phyloP scores from a whole-genome alignment of 30 jellyfish, hydroid and myxozoan species.

The Rhopilema esculentum region DNA sequence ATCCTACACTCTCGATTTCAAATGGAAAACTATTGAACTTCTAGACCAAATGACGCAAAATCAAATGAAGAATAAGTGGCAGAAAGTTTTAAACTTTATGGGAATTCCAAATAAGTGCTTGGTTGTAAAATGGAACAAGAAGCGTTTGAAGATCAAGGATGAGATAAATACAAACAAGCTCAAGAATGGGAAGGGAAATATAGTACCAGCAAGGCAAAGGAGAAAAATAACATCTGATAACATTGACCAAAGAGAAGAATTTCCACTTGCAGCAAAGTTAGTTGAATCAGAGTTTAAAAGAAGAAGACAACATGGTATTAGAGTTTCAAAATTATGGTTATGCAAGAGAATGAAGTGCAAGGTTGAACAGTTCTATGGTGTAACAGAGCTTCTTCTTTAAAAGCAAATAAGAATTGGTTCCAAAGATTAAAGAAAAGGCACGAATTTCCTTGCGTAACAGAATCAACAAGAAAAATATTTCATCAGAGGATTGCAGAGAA shows the following conservation, averaged over 20 bases:
- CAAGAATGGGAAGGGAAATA: slow-evolving; percentile 24
- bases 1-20: slow-evolving; percentile 60
- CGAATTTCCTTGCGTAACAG: slow-evolving; percentile 44
- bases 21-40: slow-evolving; percentile 34
- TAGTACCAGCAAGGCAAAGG: slow-evolving; percentile 39
- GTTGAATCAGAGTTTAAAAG: slow-evolving; percentile 25
- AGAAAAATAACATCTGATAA: slow-evolving; percentile 34
- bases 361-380: slow-evolving; percentile 38
- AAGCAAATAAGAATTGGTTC: slow-evolving; percentile 51
- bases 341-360: slow-evolving; percentile 44
- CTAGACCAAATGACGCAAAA: slow-evolving; percentile 20
- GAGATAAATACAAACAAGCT: slow-evolving; percentile 38
- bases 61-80: not conserved
- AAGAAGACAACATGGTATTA: slow-evolving; percentile 36
- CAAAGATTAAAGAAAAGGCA: slow-evolving; percentile 48
- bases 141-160: slow-evolving; percentile 40
- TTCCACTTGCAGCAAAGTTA: slow-evolving; percentile 48
- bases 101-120: slow-evolving; percentile 46
- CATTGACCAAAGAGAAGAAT: slow-evolving; percentile 22
- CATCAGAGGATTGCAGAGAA: slow-evolving; percentile 49
- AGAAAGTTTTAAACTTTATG: slow-evolving; percentile 17
- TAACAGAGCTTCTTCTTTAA: slow-evolving; percentile 33
- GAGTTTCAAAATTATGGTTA: slow-evolving; percentile 40
- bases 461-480: slow-evolving; percentile 45
- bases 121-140: slow-evolving; percentile 42